Base-by-base conservation (phyloP, 2,888 invertebrate species). In the Cantharis flavilabris region DNA sequence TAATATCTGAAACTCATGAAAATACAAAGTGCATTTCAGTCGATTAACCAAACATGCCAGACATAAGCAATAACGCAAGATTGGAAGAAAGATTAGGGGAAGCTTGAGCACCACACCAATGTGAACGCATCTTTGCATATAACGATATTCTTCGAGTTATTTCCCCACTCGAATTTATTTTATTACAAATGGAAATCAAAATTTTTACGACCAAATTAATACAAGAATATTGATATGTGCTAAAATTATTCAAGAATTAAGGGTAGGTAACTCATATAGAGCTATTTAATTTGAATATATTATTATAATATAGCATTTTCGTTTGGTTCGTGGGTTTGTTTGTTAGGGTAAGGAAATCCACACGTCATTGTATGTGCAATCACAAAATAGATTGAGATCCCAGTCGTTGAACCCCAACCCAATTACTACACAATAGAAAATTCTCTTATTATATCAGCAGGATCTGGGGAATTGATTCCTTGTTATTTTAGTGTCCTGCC, bases 401-500 rank as follows among this genome's bases (percentile, higher is more conserved):
- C 75, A 75, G 75, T 71, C 71, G 64, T 71, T 75, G 75, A 75
- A 75, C 75, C 75, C 75, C 70, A 75, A 75, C 70, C 49, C 75
- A 75, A 75, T 75, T 75, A 75, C 71, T 30, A 26, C 64, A 75
- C 75, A 75, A 75, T 71, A 71, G 75, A 75, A 16, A 62, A 70
- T 64, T 33, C 71, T 65, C 70, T 49, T 70, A 49, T 65, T 72
- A 28, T 69, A 69, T 73, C 62, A 14, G 64, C 63, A 70, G 26
- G 62, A 70, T 26, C 63, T 71, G 16, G 33, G 71, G 71, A 70
- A 67, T 65, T 75, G 70, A 70, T 49, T 75, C 71, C 65, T 62
- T 71, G 75, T 75, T 75, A 71, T 75, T 75, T 67, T 71, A 63
- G 70, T 70, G 33, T 70, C 70, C 33, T 13, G 11, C 70, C 18